Percentiles rank a stretch among this genome's conserved stretches.
Evolutionary conservation across 2,888 invertebrate species (phyloP).

Genomic region (Callosobruchus maculatus): DNA sequence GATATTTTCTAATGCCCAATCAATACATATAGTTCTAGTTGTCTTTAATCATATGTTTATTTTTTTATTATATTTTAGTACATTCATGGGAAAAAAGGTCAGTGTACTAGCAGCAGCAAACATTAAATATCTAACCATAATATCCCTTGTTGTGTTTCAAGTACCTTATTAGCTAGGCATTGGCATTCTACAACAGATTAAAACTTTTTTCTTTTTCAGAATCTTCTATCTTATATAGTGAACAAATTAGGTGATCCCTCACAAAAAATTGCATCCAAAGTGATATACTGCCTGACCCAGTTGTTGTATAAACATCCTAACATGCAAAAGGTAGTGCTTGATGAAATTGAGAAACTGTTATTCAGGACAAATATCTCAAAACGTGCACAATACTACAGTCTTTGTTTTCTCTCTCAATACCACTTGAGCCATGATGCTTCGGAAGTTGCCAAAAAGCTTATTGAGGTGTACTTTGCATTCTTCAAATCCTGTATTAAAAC

Average conservation of each 20-base stretch:
- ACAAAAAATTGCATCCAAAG: conserved; percentile 82
- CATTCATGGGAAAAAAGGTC: too few species aligned
- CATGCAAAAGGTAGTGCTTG: conserved; percentile 85
- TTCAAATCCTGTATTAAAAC: conserved; percentile 89
- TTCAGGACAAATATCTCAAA: conserved; percentile 79
- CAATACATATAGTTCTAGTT: neutral
- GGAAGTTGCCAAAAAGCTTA: conserved; percentile 75
- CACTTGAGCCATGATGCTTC: conserved; percentile 69
- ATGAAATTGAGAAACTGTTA: conserved; percentile 85
- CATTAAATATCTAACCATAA: too few species aligned
- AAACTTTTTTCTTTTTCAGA: conserved; percentile 45
- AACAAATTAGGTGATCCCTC: conserved; percentile 96
- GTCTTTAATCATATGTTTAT: neutral
- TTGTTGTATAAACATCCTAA: conserved; percentile 75
- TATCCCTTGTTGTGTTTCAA: too few species aligned
- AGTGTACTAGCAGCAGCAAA: too few species aligned
- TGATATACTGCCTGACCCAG: conserved; percentile 79
- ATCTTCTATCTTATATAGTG: conserved; percentile 74
- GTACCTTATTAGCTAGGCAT: too few species aligned
- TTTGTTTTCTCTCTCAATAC: conserved; percentile 89
- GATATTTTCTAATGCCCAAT: too few species aligned
- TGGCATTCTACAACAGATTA: neutral
- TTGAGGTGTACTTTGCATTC: conserved; percentile 91
- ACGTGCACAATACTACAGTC: conserved; percentile 87
- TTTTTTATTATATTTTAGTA: too few species aligned